Evolutionary conservation across 2,888 invertebrate genomes (phyloP).

Genomic region (Melanostoma scalare): DNA sequence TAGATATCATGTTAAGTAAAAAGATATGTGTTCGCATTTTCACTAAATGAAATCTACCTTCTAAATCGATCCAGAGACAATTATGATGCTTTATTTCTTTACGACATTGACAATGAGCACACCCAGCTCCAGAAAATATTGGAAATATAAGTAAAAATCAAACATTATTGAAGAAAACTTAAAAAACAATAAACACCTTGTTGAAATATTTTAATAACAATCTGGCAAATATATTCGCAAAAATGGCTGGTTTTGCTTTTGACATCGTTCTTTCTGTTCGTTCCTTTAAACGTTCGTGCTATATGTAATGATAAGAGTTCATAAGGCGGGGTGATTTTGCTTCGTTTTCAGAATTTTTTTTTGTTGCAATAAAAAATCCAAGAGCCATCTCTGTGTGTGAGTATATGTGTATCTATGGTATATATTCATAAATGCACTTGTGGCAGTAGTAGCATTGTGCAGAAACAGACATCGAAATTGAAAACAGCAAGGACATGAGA

Average conservation of each 20-base stretch:
- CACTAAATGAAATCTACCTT: too few relatives aligned
- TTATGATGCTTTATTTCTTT: too few relatives aligned
- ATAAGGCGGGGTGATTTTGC: slow-evolving; percentile 62
- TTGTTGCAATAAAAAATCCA: slow-evolving; percentile 55
- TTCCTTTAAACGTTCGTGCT: slow-evolving; percentile 22
- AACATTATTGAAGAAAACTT: not conserved
- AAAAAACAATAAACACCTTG: not conserved
- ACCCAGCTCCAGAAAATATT: too few relatives aligned
- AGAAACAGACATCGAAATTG: slow-evolving; percentile 75
- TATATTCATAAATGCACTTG: slow-evolving; percentile 59
- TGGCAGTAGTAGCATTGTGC: slow-evolving; percentile 67
- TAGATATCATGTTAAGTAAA: too few relatives aligned
- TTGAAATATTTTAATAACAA: slow-evolving; percentile 20
- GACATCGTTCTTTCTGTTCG: slow-evolving; percentile 3
- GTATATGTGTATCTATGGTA: not conserved
- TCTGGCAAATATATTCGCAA: slow-evolving; percentile 7
- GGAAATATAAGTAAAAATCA: too few relatives aligned
- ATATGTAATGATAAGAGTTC: slow-evolving; percentile 59
- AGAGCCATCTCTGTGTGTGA: not conserved
- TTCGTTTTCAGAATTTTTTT: slow-evolving; percentile 12
- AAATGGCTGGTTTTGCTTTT: slow-evolving; percentile 25
- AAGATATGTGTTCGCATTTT: too few relatives aligned
- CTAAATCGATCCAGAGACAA: too few relatives aligned
- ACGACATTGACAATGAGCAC: too few relatives aligned
- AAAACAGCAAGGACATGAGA: slow-evolving; percentile 80